phyloP scores from a whole-genome alignment of 1,140 invertebrate genomes.

The Marisa cornuarietis region DNA sequence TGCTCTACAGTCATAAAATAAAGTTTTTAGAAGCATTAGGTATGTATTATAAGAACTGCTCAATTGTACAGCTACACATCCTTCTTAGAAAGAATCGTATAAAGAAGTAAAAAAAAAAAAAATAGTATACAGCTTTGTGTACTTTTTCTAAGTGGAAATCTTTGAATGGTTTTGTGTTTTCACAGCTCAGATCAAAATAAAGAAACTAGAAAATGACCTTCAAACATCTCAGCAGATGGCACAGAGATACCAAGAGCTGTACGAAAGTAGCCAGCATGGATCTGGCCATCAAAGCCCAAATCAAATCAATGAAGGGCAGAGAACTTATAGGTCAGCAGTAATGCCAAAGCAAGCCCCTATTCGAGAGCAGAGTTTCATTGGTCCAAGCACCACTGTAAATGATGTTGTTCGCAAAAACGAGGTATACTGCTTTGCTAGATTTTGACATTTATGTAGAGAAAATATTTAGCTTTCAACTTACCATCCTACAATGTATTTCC shows the following conservation, averaged over 20 bases:
- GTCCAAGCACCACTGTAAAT: constrained; percentile 11
- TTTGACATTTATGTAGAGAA: no score
- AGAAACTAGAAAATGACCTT: constrained; percentile 11
- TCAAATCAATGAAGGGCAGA: background rate
- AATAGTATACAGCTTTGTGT: no score
- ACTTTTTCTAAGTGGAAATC: background rate
- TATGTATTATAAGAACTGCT: background rate
- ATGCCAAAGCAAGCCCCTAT: constrained; percentile 4
- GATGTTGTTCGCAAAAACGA: constrained; percentile 21
- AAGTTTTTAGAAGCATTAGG: no score
- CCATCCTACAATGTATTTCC: no score
- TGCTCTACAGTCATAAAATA: no score
- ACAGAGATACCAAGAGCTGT: constrained; percentile 9
- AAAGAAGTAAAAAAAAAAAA: no score
- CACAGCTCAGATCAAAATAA: constrained; percentile 19
- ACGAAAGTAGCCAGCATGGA: constrained; percentile 11
- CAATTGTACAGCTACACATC: background rate
- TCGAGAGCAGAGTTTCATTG: constrained; percentile 16
- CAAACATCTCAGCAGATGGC: constrained; percentile 18
- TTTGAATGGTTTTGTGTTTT: background rate
- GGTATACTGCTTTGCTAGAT: background rate
- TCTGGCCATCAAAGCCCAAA: background rate
- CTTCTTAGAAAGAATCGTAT: background rate
- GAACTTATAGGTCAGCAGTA: background rate
- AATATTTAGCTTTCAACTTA: no score